These are phyloP conservation scores for Celastrina argiolus DNA, from an alignment of 2,888 invertebrate species.

Conservation along the genomic window DNA sequence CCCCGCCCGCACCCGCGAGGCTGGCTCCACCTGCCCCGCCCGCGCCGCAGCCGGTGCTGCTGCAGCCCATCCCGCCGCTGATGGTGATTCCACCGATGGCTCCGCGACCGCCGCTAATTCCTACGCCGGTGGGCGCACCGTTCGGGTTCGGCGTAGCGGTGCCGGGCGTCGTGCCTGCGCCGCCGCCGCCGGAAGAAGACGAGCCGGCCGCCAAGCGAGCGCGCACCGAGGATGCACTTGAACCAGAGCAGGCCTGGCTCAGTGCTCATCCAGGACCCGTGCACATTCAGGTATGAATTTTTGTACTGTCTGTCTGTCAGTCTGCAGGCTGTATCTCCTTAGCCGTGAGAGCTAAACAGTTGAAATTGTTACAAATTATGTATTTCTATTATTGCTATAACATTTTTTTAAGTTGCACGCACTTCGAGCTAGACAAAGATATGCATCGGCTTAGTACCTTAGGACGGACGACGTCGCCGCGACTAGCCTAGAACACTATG, in stretches of 20 bases:
- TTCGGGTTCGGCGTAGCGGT: slow-evolving; percentile 49
- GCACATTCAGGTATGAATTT: slow-evolving; percentile 70
- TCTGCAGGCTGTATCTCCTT: too few relatives aligned
- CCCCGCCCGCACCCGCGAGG: slow-evolving; percentile 34
- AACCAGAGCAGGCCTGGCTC: slow-evolving; percentile 85
- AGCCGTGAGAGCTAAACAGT: too few relatives aligned
- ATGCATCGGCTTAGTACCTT: too few relatives aligned
- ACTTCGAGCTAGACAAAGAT: too few relatives aligned
- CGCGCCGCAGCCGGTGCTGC: slow-evolving; percentile 42
- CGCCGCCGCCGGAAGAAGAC: slow-evolving; percentile 63
- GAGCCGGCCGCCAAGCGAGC: slow-evolving; percentile 93
- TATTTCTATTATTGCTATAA: too few relatives aligned
- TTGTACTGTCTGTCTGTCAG: too few relatives aligned
- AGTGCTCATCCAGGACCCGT: slow-evolving; percentile 51
- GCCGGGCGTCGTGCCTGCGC: slow-evolving; percentile 40
- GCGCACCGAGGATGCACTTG: slow-evolving; percentile 93
- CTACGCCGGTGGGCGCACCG: slow-evolving; percentile 55
- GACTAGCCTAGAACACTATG: too few relatives aligned
- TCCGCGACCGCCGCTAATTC: slow-evolving; percentile 58
- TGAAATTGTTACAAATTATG: too few relatives aligned
- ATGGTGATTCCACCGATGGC: slow-evolving; percentile 73
- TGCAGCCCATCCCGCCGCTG: slow-evolving; percentile 68
- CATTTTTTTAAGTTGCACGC: too few relatives aligned
- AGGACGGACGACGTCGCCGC: too few relatives aligned
- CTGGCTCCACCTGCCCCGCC: slow-evolving; percentile 33